phyloP scores from a whole-genome alignment of 2,888 invertebrate genomes.

The Nezara viridula region DNA sequence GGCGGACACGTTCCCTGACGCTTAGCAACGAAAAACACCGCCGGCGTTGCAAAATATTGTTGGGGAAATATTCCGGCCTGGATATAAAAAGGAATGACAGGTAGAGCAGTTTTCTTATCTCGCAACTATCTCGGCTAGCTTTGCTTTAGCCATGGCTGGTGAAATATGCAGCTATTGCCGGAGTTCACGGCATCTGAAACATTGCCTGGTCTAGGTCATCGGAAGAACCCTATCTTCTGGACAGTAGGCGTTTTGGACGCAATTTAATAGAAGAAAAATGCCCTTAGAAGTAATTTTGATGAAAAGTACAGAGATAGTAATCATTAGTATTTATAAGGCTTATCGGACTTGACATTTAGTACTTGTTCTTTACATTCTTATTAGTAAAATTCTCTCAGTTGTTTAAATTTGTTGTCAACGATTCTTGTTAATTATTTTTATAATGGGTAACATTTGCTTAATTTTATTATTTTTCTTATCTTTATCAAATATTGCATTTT shows the following conservation, averaged over 20 bases:
- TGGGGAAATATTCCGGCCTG: neutral
- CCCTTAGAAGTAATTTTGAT: no score
- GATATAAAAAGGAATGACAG: slow-evolving; percentile 27
- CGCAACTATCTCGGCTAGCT: neutral
- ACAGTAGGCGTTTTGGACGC: neutral
- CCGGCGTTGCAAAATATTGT: neutral
- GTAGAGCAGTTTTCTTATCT: neutral
- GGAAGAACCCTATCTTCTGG: neutral
- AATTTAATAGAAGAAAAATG: no score
- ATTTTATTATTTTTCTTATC: no score
- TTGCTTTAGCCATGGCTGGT: neutral
- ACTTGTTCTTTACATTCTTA: no score
- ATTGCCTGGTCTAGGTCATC: neutral
- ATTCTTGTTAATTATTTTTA: no score
- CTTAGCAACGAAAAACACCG: slow-evolving; percentile 5
- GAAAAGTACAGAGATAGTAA: no score
- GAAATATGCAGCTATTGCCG: neutral
- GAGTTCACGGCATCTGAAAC: neutral
- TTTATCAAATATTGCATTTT: no score
- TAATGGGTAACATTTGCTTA: no score
- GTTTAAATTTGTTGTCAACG: no score
- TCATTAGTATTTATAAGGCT: no score
- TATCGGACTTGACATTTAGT: no score
- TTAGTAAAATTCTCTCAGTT: no score
- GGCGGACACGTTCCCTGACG: neutral